Conservation (phyloP, 64 coral and sea anemone genomes). For the Montipora efflorescens region DNA sequence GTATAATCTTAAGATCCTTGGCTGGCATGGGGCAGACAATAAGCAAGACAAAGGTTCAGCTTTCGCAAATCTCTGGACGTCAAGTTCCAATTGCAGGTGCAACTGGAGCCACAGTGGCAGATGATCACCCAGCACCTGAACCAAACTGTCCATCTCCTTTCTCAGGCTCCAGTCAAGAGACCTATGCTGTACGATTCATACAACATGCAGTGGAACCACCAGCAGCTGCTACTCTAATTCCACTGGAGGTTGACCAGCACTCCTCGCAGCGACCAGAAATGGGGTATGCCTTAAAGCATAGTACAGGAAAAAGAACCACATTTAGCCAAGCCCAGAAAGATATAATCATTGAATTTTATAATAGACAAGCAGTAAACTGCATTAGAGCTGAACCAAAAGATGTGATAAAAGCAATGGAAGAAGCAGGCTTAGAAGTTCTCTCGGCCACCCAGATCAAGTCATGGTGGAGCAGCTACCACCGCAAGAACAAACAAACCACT, state of each 20-base stretch:
- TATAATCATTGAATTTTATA: constrained; percentile 21
- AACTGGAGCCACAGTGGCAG: neutral
- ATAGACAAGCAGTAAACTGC: constrained; percentile 14
- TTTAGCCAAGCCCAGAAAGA: constrained; percentile 25
- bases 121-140: neutral
- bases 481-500: neutral
- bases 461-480: constrained; percentile 6
- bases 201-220: neutral
- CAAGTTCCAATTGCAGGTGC: too few relatives aligned
- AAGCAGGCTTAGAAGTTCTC: constrained; percentile 25
- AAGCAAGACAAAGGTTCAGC: too few relatives aligned
- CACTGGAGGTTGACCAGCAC: neutral
- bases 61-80: too few relatives aligned
- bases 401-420: constrained; percentile 27
- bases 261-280: neutral
- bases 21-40: too few relatives aligned
- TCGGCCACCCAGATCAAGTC: neutral
- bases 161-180: neutral
- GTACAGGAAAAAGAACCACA: neutral
- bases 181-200: neutral
- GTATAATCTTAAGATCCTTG: too few relatives aligned
- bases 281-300: neutral
- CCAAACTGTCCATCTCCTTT: neutral
- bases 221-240: neutral
- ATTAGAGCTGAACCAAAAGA: constrained; percentile 33